Evolutionary conservation across 2,888 invertebrate genomes (phyloP).

Genomic region (Parascotia fuliginaria): DNA sequence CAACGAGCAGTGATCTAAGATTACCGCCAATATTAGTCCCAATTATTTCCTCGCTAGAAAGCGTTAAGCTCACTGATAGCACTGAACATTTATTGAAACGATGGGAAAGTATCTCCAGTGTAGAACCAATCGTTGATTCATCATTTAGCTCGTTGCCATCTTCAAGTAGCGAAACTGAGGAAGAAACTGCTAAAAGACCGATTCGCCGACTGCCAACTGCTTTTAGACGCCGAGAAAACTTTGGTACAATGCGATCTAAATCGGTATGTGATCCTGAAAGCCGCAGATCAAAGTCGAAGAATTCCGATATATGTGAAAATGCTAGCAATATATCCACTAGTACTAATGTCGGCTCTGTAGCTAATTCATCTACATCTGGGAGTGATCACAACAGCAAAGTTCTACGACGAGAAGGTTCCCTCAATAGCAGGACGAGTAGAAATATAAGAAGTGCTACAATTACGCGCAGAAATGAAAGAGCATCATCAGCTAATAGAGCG

Average conservation of each 20-base stretch:
- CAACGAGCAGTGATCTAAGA: slow-evolving; percentile 87
- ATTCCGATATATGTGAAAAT: slow-evolving; percentile 74
- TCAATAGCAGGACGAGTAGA: slow-evolving; percentile 70
- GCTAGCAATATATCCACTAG: slow-evolving; percentile 76
- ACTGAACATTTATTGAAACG: slow-evolving; percentile 76
- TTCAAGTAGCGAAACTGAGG: slow-evolving; percentile 80
- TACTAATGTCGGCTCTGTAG: slow-evolving; percentile 74
- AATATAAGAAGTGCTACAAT: slow-evolving; percentile 82
- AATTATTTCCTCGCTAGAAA: slow-evolving; percentile 88
- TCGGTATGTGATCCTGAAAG: slow-evolving; percentile 82
- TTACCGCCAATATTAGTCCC: slow-evolving; percentile 90
- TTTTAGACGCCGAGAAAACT: slow-evolving; percentile 71
- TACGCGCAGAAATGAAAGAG: slow-evolving; percentile 73
- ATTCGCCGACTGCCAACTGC: slow-evolving; percentile 75
- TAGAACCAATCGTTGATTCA: slow-evolving; percentile 90
- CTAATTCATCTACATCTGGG: slow-evolving; percentile 79
- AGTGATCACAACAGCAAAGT: slow-evolving; percentile 75
- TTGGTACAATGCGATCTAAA: slow-evolving; percentile 74
- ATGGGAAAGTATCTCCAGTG: slow-evolving; percentile 89
- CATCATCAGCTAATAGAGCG: slow-evolving; percentile 84
- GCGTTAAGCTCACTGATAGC: slow-evolving; percentile 72
- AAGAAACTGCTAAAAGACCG: slow-evolving; percentile 69
- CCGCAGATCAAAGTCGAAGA: slow-evolving; percentile 62
- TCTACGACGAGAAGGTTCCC: slow-evolving; percentile 71
- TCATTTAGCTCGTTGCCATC: slow-evolving; percentile 87